phyloP scores from a whole-genome alignment of 2,888 invertebrate genomes.

The Aporophyla lueneburgensis region DNA sequence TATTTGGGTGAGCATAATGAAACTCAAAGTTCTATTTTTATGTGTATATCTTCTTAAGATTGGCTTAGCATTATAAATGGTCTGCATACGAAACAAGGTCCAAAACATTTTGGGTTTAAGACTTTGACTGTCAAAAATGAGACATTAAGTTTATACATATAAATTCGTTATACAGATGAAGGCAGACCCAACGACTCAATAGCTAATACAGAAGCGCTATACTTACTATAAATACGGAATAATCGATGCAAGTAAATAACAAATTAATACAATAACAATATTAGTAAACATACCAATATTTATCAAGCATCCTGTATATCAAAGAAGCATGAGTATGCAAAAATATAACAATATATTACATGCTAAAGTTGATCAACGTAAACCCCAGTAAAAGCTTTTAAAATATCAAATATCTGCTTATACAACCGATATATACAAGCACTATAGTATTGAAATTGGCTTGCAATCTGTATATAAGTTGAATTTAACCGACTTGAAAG shows the following conservation, averaged over 20 bases:
- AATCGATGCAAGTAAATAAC: conserved; percentile 36
- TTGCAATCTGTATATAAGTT: conserved; percentile 5
- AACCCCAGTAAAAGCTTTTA: conserved; percentile 19
- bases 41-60: too few relatives aligned
- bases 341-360: conserved; percentile 22
- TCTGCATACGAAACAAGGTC: too few relatives aligned
- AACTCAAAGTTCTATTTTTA: too few relatives aligned
- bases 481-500: background rate
- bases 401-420: conserved; percentile 18
- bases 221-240: conserved; percentile 28
- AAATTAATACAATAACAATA: conserved; percentile 19
- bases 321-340: conserved; percentile 28
- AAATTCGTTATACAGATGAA: conserved; percentile 40
- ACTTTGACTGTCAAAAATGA: background rate
- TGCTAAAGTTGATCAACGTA: conserved; percentile 15
- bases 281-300: conserved; percentile 25
- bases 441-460: conserved; percentile 21
- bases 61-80: too few relatives aligned
- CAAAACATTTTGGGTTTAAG: too few relatives aligned
- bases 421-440: background rate
- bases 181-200: conserved; percentile 1
- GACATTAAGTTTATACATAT: background rate
- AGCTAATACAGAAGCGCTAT: conserved; percentile 26
- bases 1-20: too few relatives aligned
- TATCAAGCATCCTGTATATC: conserved; percentile 24